Evolutionary conservation across 1,140 invertebrate genomes (phyloP), one percentile per base, ranked within the genome.

Genomic region (Drosophila triauraria): DNA sequence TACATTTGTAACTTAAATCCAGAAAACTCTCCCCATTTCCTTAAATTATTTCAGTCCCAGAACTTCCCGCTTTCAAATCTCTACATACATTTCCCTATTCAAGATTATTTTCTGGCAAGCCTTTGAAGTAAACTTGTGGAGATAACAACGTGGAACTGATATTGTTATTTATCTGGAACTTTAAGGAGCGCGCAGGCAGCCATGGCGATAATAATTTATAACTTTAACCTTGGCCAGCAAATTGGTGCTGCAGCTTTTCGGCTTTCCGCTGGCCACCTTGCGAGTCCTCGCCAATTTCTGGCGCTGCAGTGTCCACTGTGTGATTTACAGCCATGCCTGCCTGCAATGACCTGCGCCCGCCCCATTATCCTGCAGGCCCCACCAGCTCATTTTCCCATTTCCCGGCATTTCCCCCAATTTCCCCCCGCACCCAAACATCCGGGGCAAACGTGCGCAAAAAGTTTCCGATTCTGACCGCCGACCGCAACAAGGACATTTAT

Each of bases 401-500:
- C 59, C 23, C 32, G 9, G n/a, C 56, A 23, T 42, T 35, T 20
- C 38, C 10, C 15, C 42, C 12, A 7, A 25, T 47, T 20, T 15
- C n/a, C 35, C 50, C 75, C 17, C 65, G 32, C 9, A 20, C 35
- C 4, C 20, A 32, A 57, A 77, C 60, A 71, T 71, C 68, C 67
- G 64, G 64, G 64, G 44, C 50, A 70, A 69, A 72, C 50, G 79
- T 72, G 65, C 67, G 82, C 82, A 85, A 85, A 85, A 85, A 82
- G 46, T 83, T 85, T 70, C 60, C 58, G 61, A 78, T 78, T 81
- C 69, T 70, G 79, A 72, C 64, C 79, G 68, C 68, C 50, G 53
- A 72, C 80, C 85, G 74, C 84, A 88, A 82, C 84, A 88, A 88
- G 85, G 84, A 88, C 84, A 88, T 87, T 87, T 87, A 87, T 87